These are phyloP conservation scores for Yponomeuta sedellus DNA, from an alignment of 2,888 invertebrate genomes.

Conservation along the genomic window DNA sequence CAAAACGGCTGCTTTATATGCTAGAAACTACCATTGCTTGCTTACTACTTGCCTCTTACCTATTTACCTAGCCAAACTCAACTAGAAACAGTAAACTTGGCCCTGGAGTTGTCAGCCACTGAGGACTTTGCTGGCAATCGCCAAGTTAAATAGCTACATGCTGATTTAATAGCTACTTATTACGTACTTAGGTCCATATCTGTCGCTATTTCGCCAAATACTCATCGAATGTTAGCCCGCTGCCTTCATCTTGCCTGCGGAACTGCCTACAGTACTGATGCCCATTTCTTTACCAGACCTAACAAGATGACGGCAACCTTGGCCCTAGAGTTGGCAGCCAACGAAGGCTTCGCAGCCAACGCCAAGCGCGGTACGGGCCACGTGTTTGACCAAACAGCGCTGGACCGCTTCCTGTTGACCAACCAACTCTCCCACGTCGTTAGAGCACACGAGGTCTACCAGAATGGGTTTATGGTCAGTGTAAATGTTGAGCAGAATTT, in stretches of 20 bases:
- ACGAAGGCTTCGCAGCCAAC: conserved; percentile 83
- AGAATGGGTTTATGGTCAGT: conserved; percentile 81
- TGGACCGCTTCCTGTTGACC: conserved; percentile 79
- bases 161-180: conserved; percentile 51
- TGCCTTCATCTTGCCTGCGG: no score
- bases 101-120: background rate
- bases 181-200: no score
- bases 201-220: no score
- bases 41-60: no score
- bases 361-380: conserved; percentile 82
- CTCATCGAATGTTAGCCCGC: no score
- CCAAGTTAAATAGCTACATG: conserved; percentile 81
- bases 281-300: conserved; percentile 35
- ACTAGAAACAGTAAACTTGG: no score
- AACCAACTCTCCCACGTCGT: conserved; percentile 83
- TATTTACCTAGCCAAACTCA: no score
- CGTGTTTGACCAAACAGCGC: conserved; percentile 81
- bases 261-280: background rate
- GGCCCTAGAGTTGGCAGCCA: conserved; percentile 69
- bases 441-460: conserved; percentile 84
- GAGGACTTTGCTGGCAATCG: conserved; percentile 22
- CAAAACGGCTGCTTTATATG: no score
- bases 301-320: conserved; percentile 63
- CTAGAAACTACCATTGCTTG: no score
- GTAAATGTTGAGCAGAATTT: no score